These are phyloP conservation scores for Hemicentrotus pulcherrimus DNA, from an alignment of 35 echinoderm and acorn worm genomes.

Conservation along the genomic window DNA sequence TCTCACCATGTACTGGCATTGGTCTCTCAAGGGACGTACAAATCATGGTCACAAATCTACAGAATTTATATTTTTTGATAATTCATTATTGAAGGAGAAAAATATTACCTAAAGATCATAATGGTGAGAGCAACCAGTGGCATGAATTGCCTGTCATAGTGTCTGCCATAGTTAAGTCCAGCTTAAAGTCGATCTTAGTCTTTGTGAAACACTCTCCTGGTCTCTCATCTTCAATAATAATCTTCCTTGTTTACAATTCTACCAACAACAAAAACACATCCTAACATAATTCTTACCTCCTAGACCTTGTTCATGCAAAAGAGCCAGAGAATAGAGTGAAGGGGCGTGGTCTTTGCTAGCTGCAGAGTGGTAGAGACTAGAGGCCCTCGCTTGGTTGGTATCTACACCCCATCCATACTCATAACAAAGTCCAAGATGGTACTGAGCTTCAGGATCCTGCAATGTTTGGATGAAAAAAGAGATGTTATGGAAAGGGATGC, in stretches of 20 bases:
- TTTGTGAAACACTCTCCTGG: too few species aligned
- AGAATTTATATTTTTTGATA: too few species aligned
- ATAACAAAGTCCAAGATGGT: conserved; percentile 87
- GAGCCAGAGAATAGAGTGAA: conserved; percentile 72
- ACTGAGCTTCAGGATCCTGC: conserved; percentile 80
- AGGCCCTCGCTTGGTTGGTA: conserved; percentile 60
- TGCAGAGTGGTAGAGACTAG: conserved; percentile 74
- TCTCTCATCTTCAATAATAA: background rate
- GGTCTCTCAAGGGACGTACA: too few species aligned
- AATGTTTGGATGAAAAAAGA: background rate
- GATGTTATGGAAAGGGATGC: background rate
- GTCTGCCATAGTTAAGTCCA: too few species aligned
- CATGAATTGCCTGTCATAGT: too few species aligned
- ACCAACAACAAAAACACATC: background rate
- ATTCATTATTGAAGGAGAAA: too few species aligned
- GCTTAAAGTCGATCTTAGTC: too few species aligned
- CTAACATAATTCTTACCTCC: conserved; percentile 24
- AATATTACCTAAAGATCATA: too few species aligned
- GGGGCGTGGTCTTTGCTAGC: conserved; percentile 59
- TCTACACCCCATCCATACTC: conserved; percentile 86
- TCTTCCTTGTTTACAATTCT: background rate
- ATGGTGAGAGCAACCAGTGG: too few species aligned
- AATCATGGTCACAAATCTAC: too few species aligned
- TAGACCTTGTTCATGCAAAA: conserved; percentile 71
- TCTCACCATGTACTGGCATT: too few species aligned